Evolutionary conservation across 2,797 vertebrate genomes (phyloP).

Genomic region (Tangara arthus): DNA sequence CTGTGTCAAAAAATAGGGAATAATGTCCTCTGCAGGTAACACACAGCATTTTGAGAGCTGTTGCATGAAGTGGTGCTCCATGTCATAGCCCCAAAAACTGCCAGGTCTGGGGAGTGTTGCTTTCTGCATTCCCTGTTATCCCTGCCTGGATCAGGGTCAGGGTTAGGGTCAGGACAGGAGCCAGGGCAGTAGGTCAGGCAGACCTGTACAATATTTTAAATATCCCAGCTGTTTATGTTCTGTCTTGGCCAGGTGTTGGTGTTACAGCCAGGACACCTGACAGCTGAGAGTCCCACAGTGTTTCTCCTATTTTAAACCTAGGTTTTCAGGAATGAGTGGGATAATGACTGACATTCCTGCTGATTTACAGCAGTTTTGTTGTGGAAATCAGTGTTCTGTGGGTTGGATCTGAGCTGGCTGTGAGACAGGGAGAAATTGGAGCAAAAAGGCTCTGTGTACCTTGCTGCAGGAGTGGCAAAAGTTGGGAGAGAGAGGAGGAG

Average conservation of each 20-base stretch:
- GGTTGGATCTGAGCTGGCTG: not conserved
- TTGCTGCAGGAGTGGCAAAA: not conserved
- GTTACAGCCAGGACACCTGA: not conserved
- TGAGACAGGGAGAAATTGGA: not conserved
- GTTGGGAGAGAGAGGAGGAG: not conserved
- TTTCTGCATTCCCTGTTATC: not conserved
- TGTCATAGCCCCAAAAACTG: not conserved
- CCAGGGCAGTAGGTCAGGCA: not conserved
- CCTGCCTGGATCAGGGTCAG: too few species aligned
- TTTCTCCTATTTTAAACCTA: not conserved
- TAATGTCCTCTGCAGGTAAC: not conserved
- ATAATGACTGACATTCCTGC: not conserved
- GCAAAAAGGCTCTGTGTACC: not conserved
- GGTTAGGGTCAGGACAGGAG: not conserved
- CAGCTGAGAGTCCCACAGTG: not conserved
- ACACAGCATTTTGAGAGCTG: not conserved
- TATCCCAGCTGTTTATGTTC: not conserved
- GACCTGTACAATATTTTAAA: not conserved
- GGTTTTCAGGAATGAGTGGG: not conserved
- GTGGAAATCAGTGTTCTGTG: not conserved
- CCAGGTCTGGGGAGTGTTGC: accelerated
- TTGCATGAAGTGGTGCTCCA: not conserved
- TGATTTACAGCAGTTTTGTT: not conserved
- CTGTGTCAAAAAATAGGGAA: not conserved
- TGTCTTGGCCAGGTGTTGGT: not conserved